These are phyloP conservation scores for Cryptotermes secundus DNA, from an alignment of 1,140 invertebrate genomes.

Conservation along the genomic window DNA sequence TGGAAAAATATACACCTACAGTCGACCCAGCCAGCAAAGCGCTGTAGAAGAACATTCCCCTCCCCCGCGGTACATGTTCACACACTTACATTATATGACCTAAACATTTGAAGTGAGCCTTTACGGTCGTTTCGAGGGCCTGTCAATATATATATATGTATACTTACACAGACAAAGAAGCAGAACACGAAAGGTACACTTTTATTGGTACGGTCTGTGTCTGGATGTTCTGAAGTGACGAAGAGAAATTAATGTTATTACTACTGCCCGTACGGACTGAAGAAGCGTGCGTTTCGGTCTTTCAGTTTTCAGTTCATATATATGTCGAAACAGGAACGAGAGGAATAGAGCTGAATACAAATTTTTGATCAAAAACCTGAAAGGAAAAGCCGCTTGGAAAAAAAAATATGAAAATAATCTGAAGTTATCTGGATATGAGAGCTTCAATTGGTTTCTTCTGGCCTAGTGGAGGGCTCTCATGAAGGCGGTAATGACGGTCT, in stretches of 20 bases:
- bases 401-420: too few species aligned
- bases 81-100: slow-evolving; percentile 9
- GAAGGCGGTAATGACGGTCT: too few species aligned
- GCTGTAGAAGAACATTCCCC: not conserved
- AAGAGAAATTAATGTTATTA: not conserved
- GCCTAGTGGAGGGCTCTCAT: too few species aligned
- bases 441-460: too few species aligned
- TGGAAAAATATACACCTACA: slow-evolving; percentile 9
- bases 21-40: not conserved
- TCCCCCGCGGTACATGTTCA: not conserved
- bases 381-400: too few species aligned
- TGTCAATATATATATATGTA: not conserved
- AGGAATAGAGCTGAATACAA: too few species aligned
- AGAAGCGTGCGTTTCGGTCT: too few species aligned
- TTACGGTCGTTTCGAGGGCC: not conserved
- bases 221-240: not conserved
- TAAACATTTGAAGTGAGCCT: not conserved
- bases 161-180: not conserved
- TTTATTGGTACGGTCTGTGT: not conserved
- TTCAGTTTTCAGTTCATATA: too few species aligned
- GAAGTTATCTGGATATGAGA: too few species aligned
- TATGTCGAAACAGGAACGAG: too few species aligned
- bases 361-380: too few species aligned
- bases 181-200: not conserved
- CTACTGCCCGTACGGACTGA: too few species aligned